Percentiles rank a stretch among this genome's conserved stretches.
phyloP scores from a whole-genome alignment of 2,113 vertebrate species.

The Butastur rufipennis region DNA sequence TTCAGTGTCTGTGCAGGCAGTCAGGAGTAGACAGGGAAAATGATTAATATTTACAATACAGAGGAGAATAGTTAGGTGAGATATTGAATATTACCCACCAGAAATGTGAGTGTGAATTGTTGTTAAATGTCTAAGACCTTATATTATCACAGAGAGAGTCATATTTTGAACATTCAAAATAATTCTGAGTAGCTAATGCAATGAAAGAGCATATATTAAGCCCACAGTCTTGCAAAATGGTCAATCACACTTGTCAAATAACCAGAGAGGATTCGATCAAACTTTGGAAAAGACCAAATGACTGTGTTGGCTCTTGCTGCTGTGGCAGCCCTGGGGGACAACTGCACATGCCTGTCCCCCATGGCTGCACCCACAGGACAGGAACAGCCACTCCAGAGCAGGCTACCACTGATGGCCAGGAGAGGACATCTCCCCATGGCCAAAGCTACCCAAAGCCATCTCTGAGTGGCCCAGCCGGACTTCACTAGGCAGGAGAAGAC shows the following conservation, averaged over 20 bases:
- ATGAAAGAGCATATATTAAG: not conserved
- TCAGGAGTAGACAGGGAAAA: not conserved
- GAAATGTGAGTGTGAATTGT: not conserved
- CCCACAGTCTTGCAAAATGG: not conserved
- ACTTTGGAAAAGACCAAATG: not conserved
- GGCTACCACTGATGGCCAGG: accelerated
- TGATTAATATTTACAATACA: constrained; percentile 21
- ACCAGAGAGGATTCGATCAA: accelerated
- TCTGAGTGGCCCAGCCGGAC: not conserved
- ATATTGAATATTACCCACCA: not conserved
- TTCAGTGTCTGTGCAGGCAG: not conserved
- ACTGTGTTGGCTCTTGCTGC: not conserved
- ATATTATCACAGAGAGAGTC: not conserved
- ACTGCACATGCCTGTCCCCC: not conserved
- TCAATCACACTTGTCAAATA: not conserved
- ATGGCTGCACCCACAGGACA: not conserved
- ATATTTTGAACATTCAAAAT: not conserved
- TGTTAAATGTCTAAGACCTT: not conserved
- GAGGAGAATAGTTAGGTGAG: not conserved
- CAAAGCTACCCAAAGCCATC: not conserved
- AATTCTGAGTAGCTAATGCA: not conserved
- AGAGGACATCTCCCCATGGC: not conserved
- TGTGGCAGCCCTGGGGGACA: not conserved
- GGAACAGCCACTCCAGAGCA: not conserved
- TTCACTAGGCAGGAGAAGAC: not conserved